Base-by-base conservation (phyloP, 2,888 invertebrate species). In the Chymomyza procnemis region DNA sequence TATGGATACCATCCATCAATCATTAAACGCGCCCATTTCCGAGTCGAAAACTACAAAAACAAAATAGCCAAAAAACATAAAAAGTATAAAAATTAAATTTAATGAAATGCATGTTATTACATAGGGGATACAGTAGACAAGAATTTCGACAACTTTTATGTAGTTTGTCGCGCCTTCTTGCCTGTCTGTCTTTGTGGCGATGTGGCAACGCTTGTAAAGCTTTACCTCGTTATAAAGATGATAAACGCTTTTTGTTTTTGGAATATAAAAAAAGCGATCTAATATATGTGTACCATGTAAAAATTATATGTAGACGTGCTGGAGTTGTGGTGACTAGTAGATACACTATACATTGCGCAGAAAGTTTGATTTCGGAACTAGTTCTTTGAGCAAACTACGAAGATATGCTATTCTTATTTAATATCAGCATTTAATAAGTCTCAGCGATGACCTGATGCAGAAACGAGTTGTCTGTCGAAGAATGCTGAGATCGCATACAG, bases 201-300 rank as follows among this genome's bases (percentile, higher is more conserved):
- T 75, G 75, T 74, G 84, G 77, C 75, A 80, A 79, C 69, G 48
- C 67, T 71, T 34, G 48, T 56, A 26, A 50, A 67, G 64, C 70
- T 68, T 70, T 75, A 69, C 16, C 55, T 61, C n/a, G 63, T 41
- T n/a, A 66, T 67, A 63, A 69, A 69, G 55, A 63, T 64, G 67
- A 69, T 75, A 59, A 52, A 41, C n/a, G 68, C 62, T 69, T 61
- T 75, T 77, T 74, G 73, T 70, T 78, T 80, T 72, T 77, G 57
- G 74, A 80, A 80, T 26, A 26, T 6, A 26, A 26, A 26, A 26
- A 26, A 26, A 26, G 26, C 6, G 26, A 26, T 6, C 26, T 26
- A 26, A 26, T 6, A 4, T 26, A 26, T 0, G 26, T 8, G 26
- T 26, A 1, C 3, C 26, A 8, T 26, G 26, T 26, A 26, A 26